These are phyloP conservation scores for Nemapogon koenigi DNA, from an alignment of 2,888 invertebrate genomes.

Conservation along the genomic window DNA sequence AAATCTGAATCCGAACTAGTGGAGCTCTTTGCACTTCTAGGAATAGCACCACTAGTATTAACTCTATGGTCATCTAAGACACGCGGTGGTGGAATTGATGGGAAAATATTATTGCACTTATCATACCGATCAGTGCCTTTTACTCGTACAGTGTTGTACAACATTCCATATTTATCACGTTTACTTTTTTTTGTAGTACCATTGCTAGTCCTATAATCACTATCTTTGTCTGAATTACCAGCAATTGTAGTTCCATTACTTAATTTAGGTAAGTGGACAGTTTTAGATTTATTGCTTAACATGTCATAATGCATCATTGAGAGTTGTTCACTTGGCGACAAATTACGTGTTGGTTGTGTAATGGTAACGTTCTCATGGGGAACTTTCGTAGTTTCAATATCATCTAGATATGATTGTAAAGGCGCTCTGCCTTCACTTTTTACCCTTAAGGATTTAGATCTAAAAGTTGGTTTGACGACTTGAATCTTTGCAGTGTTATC, in stretches of 20 bases:
- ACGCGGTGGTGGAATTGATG: conserved; percentile 26
- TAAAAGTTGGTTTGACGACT: conserved; percentile 51
- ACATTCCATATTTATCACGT: conserved; percentile 52
- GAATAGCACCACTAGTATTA: conserved; percentile 39
- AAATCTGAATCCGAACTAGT: conserved; percentile 72
- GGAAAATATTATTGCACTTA: conserved; percentile 50
- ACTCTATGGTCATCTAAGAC: conserved; percentile 24
- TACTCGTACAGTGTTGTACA: conserved; percentile 58
- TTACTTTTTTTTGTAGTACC: conserved; percentile 47
- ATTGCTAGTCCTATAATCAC: conserved; percentile 56
- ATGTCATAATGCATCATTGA: conserved; percentile 54
- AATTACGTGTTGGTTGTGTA: conserved; percentile 59
- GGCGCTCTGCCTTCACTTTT: conserved; percentile 58
- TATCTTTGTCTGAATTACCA: conserved; percentile 43
- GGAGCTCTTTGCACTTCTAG: conserved; percentile 58
- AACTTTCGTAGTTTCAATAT: conserved; percentile 29
- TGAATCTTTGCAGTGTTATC: conserved; percentile 48
- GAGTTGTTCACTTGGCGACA: conserved; percentile 58
- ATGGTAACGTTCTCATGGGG: conserved; percentile 50
- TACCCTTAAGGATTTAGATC: conserved; percentile 58
- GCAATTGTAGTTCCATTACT: not conserved
- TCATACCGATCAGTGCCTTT: conserved; percentile 58
- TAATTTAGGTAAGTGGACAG: not conserved
- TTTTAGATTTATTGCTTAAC: conserved; percentile 3
- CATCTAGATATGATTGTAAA: conserved; percentile 45